Percentiles rank a stretch among this genome's conserved stretches.
Evolutionary conservation across 2,113 vertebrate species (phyloP).

Genomic region (Galemys pyrenaicus): DNA sequence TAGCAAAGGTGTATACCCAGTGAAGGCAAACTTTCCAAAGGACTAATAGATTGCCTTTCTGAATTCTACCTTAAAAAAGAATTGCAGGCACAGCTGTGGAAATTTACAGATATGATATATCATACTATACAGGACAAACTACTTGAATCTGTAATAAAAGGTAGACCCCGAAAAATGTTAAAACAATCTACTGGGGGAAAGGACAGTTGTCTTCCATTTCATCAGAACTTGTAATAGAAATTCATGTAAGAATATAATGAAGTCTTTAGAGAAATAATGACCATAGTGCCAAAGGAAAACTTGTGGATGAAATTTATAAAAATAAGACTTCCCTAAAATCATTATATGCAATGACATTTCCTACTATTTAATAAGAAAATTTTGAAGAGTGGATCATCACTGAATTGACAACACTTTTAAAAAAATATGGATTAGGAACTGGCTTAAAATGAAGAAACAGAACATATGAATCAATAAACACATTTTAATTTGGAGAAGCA

Average conservation of each 20-base stretch:
- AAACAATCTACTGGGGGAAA: conserved; percentile 23
- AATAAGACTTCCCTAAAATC: not conserved
- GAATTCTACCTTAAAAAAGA: conserved; percentile 52
- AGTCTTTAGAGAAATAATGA: conserved; percentile 25
- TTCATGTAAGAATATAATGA: conserved; percentile 13
- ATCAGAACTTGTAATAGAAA: not conserved
- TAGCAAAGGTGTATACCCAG: conserved; percentile 12
- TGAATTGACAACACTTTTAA: conserved; percentile 2
- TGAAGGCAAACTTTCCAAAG: not conserved
- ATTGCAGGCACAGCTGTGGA: not conserved
- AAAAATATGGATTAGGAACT: not conserved
- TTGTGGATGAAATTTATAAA: not conserved
- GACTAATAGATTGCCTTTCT: conserved; percentile 39
- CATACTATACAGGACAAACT: not conserved
- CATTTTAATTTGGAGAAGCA: not conserved
- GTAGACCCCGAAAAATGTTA: conserved; percentile 3
- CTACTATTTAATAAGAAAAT: conserved; percentile 5
- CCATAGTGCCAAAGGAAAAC: not conserved
- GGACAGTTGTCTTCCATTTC: not conserved
- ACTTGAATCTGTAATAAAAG: not conserved
- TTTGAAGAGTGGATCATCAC: not conserved
- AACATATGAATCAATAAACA: not conserved
- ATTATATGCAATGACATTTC: not conserved
- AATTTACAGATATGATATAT: not conserved
- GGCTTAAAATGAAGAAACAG: conserved; percentile 24